Evolutionary conservation across 2,797 vertebrate genomes (phyloP).

Genomic region (Kryptopterus vitreolus): DNA sequence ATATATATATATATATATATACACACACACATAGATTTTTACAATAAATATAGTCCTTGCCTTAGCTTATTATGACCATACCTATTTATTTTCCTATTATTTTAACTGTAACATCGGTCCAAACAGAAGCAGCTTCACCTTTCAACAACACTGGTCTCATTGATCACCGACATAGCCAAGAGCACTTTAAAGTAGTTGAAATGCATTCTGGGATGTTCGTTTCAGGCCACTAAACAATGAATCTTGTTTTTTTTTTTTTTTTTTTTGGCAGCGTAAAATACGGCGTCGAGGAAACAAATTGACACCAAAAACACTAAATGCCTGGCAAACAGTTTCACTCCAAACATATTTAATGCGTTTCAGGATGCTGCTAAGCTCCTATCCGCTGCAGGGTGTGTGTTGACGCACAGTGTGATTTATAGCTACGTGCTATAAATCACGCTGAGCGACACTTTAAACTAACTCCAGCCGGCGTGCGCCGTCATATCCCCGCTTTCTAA

Average conservation of each 20-base stretch:
- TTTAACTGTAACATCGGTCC: neutral
- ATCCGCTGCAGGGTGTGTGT: neutral
- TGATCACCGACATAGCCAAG: neutral
- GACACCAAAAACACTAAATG: neutral
- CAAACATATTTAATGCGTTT: neutral
- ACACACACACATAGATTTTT: too few species aligned
- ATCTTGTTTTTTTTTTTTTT: neutral
- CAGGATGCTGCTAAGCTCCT: neutral
- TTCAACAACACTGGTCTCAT: neutral
- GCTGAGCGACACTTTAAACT: conserved; percentile 17
- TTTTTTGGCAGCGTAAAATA: neutral
- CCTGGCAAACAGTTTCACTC: neutral
- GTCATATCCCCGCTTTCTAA: conserved; percentile 19
- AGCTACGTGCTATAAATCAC: conserved; percentile 20
- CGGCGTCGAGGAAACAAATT: neutral
- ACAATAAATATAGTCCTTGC: neutral
- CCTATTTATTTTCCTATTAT: too few species aligned
- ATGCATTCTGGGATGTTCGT: neutral
- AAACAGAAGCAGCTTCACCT: neutral
- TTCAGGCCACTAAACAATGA: neutral
- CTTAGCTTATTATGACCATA: too few species aligned
- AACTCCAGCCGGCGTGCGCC: conserved; percentile 8
- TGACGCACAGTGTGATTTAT: conserved; percentile 3
- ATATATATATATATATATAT: too few species aligned
- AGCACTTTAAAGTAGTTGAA: neutral